phyloP scores from a whole-genome alignment of 2,113 vertebrate genomes.

The Edolisoma coerulescens region DNA sequence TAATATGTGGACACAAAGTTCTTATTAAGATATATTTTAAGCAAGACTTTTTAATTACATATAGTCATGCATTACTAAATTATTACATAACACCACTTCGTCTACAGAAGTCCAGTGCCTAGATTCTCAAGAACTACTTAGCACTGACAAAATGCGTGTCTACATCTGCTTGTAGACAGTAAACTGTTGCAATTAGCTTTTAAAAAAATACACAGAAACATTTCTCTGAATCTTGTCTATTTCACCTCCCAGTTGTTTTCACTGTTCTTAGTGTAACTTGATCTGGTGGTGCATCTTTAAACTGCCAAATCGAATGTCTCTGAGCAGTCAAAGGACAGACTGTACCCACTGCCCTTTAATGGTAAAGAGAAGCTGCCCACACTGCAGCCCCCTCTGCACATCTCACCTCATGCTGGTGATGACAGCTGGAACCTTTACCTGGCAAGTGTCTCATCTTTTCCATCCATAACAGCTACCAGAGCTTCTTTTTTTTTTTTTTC shows the following conservation, averaged over 20 bases:
- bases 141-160: neutral
- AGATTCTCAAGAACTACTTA: neutral
- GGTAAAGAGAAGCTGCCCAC: slow-evolving; percentile 2
- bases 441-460: slow-evolving; percentile 69
- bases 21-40: neutral
- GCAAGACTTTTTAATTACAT: neutral
- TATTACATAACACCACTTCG: neutral
- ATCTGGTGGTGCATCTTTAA: neutral
- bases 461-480: slow-evolving; percentile 25
- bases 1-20: neutral
- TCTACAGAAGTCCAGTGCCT: neutral
- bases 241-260: neutral
- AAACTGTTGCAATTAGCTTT: neutral
- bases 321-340: neutral
- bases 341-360: neutral
- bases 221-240: neutral
- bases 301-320: neutral
- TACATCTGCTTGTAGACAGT: neutral
- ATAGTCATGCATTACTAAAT: neutral
- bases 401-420: slow-evolving; percentile 51
- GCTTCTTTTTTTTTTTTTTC: neutral
- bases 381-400: slow-evolving; percentile 17
- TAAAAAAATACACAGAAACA: neutral
- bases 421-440: slow-evolving; percentile 56
- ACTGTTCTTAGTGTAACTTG: neutral